A percentile compares a stretch with the other conserved stretches of the same genome.
These are phyloP conservation scores for Clarias gariepinus DNA, from an alignment of 2,113 vertebrate species.

Conservation along the genomic window DNA sequence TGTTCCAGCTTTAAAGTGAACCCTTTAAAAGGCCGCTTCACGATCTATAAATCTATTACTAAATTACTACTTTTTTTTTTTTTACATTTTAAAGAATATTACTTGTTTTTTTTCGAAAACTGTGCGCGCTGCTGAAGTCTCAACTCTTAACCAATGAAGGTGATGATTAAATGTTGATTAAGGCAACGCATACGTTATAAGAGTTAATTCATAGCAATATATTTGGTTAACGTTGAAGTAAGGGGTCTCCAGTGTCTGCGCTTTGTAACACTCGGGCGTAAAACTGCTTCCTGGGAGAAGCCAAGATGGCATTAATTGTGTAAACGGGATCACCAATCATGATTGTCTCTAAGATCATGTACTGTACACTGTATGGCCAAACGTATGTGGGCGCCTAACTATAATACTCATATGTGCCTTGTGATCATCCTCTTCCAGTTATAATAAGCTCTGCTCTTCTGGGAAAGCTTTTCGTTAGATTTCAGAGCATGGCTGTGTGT, in stretches of 20 bases:
- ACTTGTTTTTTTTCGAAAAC: neutral
- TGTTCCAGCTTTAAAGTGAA: neutral
- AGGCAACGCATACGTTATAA: neutral
- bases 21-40: neutral
- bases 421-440: neutral
- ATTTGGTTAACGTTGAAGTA: too few relatives aligned
- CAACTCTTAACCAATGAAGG: neutral
- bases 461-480: neutral
- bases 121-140: neutral
- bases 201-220: too few relatives aligned
- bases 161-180: neutral
- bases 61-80: too few relatives aligned
- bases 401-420: too few relatives aligned
- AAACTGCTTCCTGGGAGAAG: neutral
- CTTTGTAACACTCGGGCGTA: neutral
- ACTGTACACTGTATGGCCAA: too few relatives aligned
- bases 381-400: too few relatives aligned
- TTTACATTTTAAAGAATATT: too few relatives aligned
- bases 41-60: neutral
- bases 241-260: too few relatives aligned
- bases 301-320: neutral
- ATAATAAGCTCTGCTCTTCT: too few relatives aligned
- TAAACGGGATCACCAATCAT: neutral
- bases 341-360: too few relatives aligned
- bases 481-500: neutral